phyloP scores from a whole-genome alignment of 2,113 vertebrate species.

The Turnix velox region DNA sequence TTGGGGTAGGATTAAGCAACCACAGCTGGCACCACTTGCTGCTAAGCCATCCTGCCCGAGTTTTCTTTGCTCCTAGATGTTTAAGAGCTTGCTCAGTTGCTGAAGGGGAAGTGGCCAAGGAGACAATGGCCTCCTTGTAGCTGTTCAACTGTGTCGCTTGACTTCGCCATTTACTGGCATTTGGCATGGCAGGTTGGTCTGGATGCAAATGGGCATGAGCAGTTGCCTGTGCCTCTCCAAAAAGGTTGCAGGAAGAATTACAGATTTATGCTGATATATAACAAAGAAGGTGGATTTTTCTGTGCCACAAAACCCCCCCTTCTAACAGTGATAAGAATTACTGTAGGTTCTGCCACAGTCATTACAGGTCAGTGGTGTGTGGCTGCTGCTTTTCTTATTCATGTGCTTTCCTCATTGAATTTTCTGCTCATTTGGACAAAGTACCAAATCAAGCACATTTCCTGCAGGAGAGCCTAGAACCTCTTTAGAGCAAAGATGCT shows the following conservation, averaged over 20 bases:
- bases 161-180: background rate
- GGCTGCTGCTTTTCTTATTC: background rate
- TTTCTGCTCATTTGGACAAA: background rate
- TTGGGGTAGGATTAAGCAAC: background rate
- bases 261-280: background rate
- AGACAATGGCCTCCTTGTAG: slow-evolving; percentile 34
- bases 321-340: background rate
- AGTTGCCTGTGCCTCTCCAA: background rate
- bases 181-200: background rate
- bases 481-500: background rate
- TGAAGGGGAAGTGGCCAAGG: background rate
- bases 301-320: background rate
- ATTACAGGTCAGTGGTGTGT: background rate
- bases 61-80: background rate
- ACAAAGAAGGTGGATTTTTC: background rate
- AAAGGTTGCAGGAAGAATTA: background rate
- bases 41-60: background rate
- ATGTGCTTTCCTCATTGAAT: background rate
- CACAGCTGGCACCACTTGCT: slow-evolving; percentile 47
- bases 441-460: background rate
- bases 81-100: background rate
- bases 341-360: background rate
- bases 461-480: background rate
- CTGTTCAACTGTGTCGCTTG: background rate
- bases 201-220: background rate